Evolutionary conservation across 2,113 vertebrate genomes (phyloP).

Genomic region (Xiphias gladius): DNA sequence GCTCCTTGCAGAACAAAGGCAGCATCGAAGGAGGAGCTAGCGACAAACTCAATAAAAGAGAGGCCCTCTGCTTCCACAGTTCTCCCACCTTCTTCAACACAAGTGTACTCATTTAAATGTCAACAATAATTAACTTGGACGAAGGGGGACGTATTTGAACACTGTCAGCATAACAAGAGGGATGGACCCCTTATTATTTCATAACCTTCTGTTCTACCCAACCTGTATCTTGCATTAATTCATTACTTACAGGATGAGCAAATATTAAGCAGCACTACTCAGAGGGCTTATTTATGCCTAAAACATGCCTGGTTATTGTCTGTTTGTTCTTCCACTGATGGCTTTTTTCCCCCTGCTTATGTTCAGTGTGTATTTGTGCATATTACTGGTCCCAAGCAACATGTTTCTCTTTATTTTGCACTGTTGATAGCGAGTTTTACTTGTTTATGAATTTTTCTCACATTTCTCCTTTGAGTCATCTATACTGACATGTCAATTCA

Average conservation of each 20-base stretch:
- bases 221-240: constrained; percentile 49
- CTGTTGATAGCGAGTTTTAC: neutral
- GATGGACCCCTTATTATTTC: constrained; percentile 70
- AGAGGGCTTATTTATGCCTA: constrained; percentile 3
- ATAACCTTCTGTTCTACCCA: constrained; percentile 52
- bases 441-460: neutral
- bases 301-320: neutral
- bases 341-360: neutral
- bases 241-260: constrained; percentile 38
- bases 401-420: neutral
- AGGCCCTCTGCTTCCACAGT: constrained; percentile 73
- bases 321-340: constrained; percentile 9
- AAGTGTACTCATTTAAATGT: constrained; percentile 86
- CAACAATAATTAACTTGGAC: constrained; percentile 84
- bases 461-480: neutral
- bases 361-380: neutral
- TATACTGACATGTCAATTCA: neutral
- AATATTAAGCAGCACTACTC: constrained; percentile 11
- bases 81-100: constrained; percentile 71
- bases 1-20: constrained; percentile 63
- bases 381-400: neutral
- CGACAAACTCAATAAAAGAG: constrained; percentile 83
- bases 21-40: constrained; percentile 68
- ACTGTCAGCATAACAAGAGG: constrained; percentile 81
- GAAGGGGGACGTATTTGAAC: constrained; percentile 71